Conservation (phyloP, 1,140 invertebrate species). For the Heliothis virescens region DNA sequence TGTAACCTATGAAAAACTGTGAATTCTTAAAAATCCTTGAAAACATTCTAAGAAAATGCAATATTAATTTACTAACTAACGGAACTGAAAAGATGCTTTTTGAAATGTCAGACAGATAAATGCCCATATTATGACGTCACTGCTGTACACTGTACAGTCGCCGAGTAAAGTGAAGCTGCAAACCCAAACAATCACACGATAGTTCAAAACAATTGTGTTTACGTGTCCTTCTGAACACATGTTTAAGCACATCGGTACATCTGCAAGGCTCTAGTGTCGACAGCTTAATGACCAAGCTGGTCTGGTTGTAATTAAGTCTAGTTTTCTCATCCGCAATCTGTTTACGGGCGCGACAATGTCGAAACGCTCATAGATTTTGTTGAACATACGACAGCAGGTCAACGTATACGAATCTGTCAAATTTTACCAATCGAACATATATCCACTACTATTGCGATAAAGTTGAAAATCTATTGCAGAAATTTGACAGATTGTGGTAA, state of each 20-base stretch:
- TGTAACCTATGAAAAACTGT: too few relatives aligned
- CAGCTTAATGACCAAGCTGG: constrained; percentile 51
- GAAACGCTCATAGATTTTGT: constrained; percentile 15
- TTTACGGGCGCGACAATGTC: constrained; percentile 39
- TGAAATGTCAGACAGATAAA: constrained; percentile 32
- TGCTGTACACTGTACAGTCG: constrained; percentile 13
- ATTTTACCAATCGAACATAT: too few relatives aligned
- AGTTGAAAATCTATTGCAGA: too few relatives aligned
- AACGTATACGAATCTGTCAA: too few relatives aligned
- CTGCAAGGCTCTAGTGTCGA: constrained; percentile 50
- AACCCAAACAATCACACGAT: constrained; percentile 62
- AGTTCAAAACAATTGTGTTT: constrained; percentile 49
- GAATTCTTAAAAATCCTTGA: too few relatives aligned
- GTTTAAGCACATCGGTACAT: constrained; percentile 33
- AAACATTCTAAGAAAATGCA: too few relatives aligned
- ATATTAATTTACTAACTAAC: too few relatives aligned
- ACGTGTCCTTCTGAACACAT: constrained; percentile 52
- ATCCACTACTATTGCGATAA: too few relatives aligned
- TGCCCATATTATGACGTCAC: constrained; percentile 33
- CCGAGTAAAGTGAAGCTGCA: constrained; percentile 50
- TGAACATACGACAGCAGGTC: too few relatives aligned
- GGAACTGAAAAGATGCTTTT: too few relatives aligned
- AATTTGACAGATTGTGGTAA: too few relatives aligned
- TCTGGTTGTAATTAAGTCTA: constrained; percentile 53
- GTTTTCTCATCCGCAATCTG: constrained; percentile 46